Conservation (phyloP, 1,140 invertebrate genomes). For the Oscheius sp. region DNA sequence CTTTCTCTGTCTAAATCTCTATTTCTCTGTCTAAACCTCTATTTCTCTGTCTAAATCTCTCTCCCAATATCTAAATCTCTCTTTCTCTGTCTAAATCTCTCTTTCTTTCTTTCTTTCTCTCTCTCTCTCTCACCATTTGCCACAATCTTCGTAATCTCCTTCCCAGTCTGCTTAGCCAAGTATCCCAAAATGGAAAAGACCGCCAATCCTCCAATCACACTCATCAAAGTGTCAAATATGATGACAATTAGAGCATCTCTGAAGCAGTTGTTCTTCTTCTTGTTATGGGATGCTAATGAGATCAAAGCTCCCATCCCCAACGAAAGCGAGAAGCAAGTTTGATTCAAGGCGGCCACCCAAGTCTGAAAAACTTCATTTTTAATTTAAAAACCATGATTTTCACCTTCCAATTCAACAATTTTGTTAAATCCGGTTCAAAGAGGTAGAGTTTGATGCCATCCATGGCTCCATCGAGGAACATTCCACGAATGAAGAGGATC, state of each 20-base stretch:
- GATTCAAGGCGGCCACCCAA: constrained; percentile 64
- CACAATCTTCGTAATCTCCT: constrained; percentile 60
- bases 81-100: not conserved
- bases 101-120: not conserved
- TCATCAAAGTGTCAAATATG: constrained; percentile 69
- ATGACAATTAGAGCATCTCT: not conserved
- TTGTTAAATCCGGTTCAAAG: constrained; percentile 26
- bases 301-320: constrained; percentile 65
- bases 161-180: constrained; percentile 64
- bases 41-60: no score
- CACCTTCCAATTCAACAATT: constrained; percentile 10
- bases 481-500: constrained; percentile 71
- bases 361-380: constrained; percentile 51
- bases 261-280: constrained; percentile 62
- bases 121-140: constrained; percentile 59
- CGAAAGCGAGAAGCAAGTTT: constrained; percentile 65
- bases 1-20: no score
- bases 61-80: no score
- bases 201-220: constrained; percentile 68
- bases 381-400: constrained; percentile 9
- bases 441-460: constrained; percentile 72
- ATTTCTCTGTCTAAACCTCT: no score
- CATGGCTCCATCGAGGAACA: constrained; percentile 73
- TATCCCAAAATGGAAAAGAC: constrained; percentile 71
- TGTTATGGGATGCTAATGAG: constrained; percentile 65